These are phyloP conservation scores for Denticeps clupeoides DNA, from an alignment of 2,797 vertebrate species.

Conservation along the genomic window DNA sequence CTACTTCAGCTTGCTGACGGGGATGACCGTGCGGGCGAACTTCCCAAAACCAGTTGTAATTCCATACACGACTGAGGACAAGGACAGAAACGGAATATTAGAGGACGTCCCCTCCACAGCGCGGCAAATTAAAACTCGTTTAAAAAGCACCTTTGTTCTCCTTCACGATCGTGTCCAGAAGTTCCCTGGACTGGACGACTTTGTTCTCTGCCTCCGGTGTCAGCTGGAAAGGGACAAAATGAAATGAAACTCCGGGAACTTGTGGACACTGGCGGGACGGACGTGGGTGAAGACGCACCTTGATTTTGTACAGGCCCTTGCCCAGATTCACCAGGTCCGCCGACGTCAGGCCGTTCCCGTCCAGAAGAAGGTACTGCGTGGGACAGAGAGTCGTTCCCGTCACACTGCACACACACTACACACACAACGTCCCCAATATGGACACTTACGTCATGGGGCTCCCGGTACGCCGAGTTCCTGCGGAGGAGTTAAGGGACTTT, in stretches of 20 bases:
- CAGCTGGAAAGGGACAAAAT: constrained; percentile 69
- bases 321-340: constrained; percentile 83
- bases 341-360: constrained; percentile 80
- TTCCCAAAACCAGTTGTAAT: constrained; percentile 98
- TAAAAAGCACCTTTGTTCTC: constrained; percentile 61
- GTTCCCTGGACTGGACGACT: constrained; percentile 75
- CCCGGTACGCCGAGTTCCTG: constrained; percentile 58
- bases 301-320: constrained; percentile 85
- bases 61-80: constrained; percentile 83
- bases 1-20: constrained; percentile 83
- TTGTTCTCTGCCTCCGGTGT: constrained; percentile 68
- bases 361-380: constrained; percentile 73
- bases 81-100: constrained; percentile 10
- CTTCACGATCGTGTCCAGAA: constrained; percentile 86
- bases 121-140: neutral
- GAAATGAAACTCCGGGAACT: no score
- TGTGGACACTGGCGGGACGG: no score
- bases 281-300: no score
- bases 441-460: constrained; percentile 69
- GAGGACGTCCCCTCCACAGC: neutral
- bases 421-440: constrained; percentile 4
- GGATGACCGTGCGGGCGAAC: constrained; percentile 92
- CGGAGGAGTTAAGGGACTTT: no score
- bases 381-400: constrained; percentile 10
- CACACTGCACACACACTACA: neutral